These are phyloP conservation scores for Drosophila biarmipes DNA, from an alignment of 1,140 invertebrate genomes.

Conservation along the genomic window DNA sequence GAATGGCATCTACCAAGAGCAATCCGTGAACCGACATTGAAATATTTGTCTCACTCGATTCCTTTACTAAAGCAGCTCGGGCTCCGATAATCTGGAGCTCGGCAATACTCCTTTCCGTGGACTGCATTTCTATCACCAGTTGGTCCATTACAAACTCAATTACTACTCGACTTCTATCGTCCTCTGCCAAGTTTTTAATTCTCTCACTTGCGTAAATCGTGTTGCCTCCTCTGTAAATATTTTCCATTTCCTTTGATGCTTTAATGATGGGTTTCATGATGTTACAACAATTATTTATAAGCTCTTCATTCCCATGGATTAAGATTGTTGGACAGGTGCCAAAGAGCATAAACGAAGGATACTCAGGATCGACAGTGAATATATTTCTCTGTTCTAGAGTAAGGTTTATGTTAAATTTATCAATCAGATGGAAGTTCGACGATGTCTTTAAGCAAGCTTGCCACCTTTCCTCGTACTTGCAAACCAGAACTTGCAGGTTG, in stretches of 20 bases:
- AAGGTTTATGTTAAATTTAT: constrained; percentile 95
- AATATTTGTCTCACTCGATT: constrained; percentile 89
- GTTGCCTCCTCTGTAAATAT: constrained; percentile 78
- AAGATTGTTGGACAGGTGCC: constrained; percentile 94
- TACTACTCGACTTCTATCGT: constrained; percentile 88
- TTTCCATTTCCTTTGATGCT: constrained; percentile 54
- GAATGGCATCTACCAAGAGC: constrained; percentile 96
- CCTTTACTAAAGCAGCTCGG: constrained; percentile 90
- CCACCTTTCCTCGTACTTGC: constrained; percentile 94
- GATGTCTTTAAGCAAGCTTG: constrained; percentile 93
- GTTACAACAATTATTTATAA: constrained; percentile 88
- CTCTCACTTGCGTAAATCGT: constrained; percentile 33
- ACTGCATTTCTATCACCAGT: constrained; percentile 94
- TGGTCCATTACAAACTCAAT: constrained; percentile 95
- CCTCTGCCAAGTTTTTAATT: constrained; percentile 44
- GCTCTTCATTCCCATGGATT: constrained; percentile 95
- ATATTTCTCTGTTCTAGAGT: constrained; percentile 93
- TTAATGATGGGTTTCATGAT: constrained; percentile 85
- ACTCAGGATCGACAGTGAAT: constrained; percentile 92
- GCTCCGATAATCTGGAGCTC: constrained; percentile 96
- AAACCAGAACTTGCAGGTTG: constrained; percentile 95
- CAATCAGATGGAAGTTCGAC: constrained; percentile 93
- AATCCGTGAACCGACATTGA: constrained; percentile 96
- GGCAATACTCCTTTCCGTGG: constrained; percentile 92
- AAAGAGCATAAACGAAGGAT: constrained; percentile 92